A percentile compares a stretch with the other conserved stretches of the same genome.
These are phyloP conservation scores for Chironomus riparius DNA, from an alignment of 2,888 invertebrate genomes.

Conservation along the genomic window DNA sequence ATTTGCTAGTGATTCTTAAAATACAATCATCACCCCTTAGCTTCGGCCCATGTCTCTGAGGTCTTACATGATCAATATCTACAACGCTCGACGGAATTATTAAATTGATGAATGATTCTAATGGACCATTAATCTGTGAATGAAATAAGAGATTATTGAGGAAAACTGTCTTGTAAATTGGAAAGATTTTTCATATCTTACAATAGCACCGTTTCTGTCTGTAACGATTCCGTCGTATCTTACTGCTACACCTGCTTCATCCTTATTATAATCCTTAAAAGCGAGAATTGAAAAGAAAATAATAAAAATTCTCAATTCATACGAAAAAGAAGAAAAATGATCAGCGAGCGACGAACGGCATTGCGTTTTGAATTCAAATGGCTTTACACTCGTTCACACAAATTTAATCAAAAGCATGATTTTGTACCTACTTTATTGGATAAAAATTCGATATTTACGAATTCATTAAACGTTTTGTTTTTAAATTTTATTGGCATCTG, in stretches of 20 bases:
- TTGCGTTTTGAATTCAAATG: not conserved
- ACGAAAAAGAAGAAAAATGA: not conserved
- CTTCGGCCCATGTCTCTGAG: no score
- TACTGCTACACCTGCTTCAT: not conserved
- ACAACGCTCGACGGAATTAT: constrained; percentile 38
- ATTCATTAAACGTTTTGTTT: no score
- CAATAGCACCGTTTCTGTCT: not conserved
- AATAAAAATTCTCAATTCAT: not conserved
- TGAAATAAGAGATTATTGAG: not conserved
- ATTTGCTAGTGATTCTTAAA: no score
- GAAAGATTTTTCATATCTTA: not conserved
- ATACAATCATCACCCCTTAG: no score
- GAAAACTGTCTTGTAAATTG: not conserved
- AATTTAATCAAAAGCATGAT: not conserved
- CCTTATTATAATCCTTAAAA: not conserved
- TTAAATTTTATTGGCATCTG: no score
- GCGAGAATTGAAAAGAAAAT: not conserved
- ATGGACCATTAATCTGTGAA: constrained; percentile 36
- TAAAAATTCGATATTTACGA: no score
- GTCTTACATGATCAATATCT: constrained; percentile 40
- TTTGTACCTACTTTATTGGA: not conserved
- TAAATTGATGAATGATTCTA: constrained; percentile 39
- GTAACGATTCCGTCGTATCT: not conserved
- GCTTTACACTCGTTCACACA: not conserved
- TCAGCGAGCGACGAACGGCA: not conserved